Evolutionary conservation across 1,140 invertebrate species (phyloP).

Genomic region (Odontomachus brunneus): DNA sequence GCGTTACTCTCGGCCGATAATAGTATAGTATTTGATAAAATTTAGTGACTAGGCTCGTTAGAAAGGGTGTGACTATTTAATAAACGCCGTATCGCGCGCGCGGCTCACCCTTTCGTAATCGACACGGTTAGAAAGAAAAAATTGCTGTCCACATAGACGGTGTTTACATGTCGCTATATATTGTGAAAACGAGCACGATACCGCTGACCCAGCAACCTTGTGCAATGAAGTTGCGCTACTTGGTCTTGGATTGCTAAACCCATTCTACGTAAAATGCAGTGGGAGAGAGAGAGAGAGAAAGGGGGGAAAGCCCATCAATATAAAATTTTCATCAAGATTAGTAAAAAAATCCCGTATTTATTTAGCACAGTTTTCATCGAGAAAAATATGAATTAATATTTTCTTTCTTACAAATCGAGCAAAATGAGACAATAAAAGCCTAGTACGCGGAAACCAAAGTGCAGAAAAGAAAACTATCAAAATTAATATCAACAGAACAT

Average conservation of each 20-base stretch:
- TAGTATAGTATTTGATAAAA: conserved; percentile 62
- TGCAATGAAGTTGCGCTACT: background rate
- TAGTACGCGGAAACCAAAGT: too few relatives aligned
- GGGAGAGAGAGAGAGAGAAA: too few relatives aligned
- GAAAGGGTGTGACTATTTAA: conserved; percentile 71
- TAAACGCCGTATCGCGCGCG: conserved; percentile 49
- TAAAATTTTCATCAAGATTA: background rate
- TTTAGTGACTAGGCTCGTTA: conserved; percentile 66
- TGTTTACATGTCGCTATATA: conserved; percentile 26
- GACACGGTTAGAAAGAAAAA: conserved; percentile 5
- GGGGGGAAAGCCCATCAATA: too few relatives aligned
- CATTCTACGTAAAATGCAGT: too few relatives aligned
- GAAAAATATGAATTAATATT: too few relatives aligned
- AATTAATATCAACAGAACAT: too few relatives aligned
- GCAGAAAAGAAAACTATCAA: too few relatives aligned
- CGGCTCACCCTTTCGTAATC: conserved; percentile 35
- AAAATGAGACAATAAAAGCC: too few relatives aligned
- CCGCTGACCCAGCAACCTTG: background rate
- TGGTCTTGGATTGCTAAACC: too few relatives aligned
- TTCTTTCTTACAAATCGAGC: too few relatives aligned
- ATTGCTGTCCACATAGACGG: conserved; percentile 1
- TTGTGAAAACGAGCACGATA: background rate
- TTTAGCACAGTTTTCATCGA: too few relatives aligned
- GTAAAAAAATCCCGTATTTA: too few relatives aligned
- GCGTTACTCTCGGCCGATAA: conserved; percentile 57